Percentiles rank a stretch among this genome's conserved stretches.
phyloP scores from a whole-genome alignment of 2,113 vertebrate genomes.

The Smithornis capensis region DNA sequence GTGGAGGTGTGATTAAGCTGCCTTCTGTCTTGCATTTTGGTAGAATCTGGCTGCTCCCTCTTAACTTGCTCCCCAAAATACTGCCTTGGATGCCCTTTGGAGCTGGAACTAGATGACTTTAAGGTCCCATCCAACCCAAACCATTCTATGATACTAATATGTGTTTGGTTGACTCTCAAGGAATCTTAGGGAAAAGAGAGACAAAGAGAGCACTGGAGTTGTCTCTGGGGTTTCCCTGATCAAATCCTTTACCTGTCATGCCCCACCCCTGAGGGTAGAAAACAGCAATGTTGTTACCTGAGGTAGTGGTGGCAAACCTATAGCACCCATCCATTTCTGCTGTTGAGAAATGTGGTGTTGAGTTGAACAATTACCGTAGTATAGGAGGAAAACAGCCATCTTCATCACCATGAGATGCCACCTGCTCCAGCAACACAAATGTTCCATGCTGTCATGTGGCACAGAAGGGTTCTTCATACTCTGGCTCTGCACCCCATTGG shows the following conservation, averaged over 20 bases:
- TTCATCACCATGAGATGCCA: not conserved
- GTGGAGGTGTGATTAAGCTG: not conserved
- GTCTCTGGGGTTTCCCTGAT: not conserved
- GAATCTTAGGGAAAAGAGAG: not conserved
- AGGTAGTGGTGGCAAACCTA: not conserved
- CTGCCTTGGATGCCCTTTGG: not conserved
- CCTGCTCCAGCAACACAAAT: not conserved
- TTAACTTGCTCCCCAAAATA: not conserved
- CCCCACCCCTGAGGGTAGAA: not conserved
- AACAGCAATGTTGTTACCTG: not conserved
- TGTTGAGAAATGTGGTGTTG: not conserved
- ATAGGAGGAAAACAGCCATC: not conserved
- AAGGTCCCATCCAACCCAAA: not conserved
- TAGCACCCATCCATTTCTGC: not conserved
- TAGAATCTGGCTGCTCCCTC: not conserved
- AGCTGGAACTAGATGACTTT: not conserved
- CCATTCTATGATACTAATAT: not conserved
- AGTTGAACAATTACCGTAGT: not conserved
- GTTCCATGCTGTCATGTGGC: rapidly evolving
- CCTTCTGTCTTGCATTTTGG: not conserved
- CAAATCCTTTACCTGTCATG: not conserved
- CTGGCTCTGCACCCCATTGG: not conserved
- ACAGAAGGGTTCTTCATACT: not conserved
- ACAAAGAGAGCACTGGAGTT: not conserved
- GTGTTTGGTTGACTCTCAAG: not conserved